These are phyloP conservation scores for Rhipidura dahli DNA, from an alignment of 2,113 vertebrate genomes.

Conservation along the genomic window DNA sequence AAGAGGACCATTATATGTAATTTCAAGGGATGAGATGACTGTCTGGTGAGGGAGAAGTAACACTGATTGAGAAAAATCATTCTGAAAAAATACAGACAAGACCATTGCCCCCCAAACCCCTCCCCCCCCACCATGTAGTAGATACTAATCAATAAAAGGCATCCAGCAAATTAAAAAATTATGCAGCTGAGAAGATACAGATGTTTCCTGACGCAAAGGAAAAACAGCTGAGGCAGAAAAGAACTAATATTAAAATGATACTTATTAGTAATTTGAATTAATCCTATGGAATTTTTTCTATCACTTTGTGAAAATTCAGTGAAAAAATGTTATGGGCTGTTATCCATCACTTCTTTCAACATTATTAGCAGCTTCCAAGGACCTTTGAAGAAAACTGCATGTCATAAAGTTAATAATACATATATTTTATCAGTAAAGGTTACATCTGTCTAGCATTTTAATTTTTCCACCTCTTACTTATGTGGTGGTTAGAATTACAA, in stretches of 20 bases:
- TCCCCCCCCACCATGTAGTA: fast-evolving
- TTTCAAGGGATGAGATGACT: background rate
- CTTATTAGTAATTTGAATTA: background rate
- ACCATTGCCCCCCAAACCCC: too few species aligned
- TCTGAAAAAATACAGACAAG: background rate
- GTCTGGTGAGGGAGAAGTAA: background rate
- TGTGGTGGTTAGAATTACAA: background rate
- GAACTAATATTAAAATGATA: background rate
- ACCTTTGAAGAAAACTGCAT: background rate
- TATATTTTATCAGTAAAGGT: constrained; percentile 9
- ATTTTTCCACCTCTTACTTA: background rate
- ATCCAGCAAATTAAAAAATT: background rate
- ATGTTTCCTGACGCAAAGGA: background rate
- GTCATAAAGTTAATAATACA: constrained; percentile 10
- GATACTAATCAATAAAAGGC: background rate
- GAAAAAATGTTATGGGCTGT: background rate
- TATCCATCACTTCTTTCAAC: constrained; percentile 1
- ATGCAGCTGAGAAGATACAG: background rate
- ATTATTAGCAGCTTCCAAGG: background rate
- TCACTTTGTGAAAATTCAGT: background rate
- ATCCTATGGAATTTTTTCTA: background rate
- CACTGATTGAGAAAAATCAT: background rate
- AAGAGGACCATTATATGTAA: background rate
- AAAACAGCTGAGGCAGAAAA: background rate
- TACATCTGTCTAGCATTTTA: constrained; percentile 26